A percentile compares a stretch with the other conserved stretches of the same genome.
phyloP scores from a whole-genome alignment of 2,888 invertebrate species.

The Eupithecia abbreviata region DNA sequence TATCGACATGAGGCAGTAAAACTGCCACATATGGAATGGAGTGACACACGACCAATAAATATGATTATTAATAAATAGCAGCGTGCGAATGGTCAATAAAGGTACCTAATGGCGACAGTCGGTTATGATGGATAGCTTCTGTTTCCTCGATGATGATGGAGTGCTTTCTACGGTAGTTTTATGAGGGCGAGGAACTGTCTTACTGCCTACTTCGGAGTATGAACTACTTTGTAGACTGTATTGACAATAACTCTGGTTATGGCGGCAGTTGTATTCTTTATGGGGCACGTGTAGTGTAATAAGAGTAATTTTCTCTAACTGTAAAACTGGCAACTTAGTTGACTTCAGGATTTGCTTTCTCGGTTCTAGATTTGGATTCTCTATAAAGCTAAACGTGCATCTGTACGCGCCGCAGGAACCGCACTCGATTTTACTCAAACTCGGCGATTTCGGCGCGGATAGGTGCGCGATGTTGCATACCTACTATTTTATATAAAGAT shows the following conservation, averaged over 20 bases:
- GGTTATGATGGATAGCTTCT: slow-evolving; percentile 27
- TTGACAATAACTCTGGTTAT: slow-evolving; percentile 3
- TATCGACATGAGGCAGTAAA: slow-evolving; percentile 22
- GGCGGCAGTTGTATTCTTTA: background rate
- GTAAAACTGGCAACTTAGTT: background rate
- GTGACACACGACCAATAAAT: slow-evolving; percentile 32
- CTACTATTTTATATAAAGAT: too few species aligned
- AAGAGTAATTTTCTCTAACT: slow-evolving; percentile 7
- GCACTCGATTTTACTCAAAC: too few species aligned
- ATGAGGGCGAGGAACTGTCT: slow-evolving; percentile 34
- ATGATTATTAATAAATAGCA: slow-evolving; percentile 33
- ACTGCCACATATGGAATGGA: slow-evolving; percentile 27
- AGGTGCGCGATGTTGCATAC: too few species aligned
- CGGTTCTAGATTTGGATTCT: background rate
- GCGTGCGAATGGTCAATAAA: slow-evolving; percentile 10
- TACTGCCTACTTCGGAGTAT: slow-evolving; percentile 16
- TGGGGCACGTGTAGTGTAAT: background rate
- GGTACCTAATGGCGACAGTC: slow-evolving; percentile 24
- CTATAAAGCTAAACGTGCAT: background rate
- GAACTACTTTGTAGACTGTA: slow-evolving; percentile 19
- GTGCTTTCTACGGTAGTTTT: slow-evolving; percentile 32
- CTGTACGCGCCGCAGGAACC: too few species aligned
- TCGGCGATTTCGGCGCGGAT: too few species aligned
- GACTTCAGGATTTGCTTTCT: background rate
- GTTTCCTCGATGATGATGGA: slow-evolving; percentile 35